phyloP scores from a whole-genome alignment of 1,140 invertebrate species.

The Drosophila aff. region DNA sequence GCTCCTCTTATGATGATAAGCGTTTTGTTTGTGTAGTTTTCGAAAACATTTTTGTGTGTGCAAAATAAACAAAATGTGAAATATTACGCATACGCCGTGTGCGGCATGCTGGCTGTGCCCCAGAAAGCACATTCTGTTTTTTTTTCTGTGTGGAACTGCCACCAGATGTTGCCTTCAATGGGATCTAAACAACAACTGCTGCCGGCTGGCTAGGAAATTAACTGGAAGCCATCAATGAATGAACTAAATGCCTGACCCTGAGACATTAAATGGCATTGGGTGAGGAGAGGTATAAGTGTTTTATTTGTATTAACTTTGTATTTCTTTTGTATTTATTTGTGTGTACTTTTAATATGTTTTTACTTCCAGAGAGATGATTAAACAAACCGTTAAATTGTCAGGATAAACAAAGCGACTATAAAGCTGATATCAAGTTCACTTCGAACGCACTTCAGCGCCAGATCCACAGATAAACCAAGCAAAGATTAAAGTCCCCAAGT shows the following conservation, averaged over 20 bases:
- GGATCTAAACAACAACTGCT: conserved; percentile 40
- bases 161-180: conserved; percentile 46
- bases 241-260: conserved; percentile 26
- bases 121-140: conserved; percentile 26
- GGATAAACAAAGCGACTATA: background rate
- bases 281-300: conserved; percentile 2
- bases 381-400: conserved; percentile 3
- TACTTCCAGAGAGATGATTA: background rate
- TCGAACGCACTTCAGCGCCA: background rate
- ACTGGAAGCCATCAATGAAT: conserved; percentile 41
- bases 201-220: conserved; percentile 23
- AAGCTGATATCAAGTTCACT: background rate
- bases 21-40: conserved; percentile 38
- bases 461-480: conserved; percentile 4
- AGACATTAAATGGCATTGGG: conserved; percentile 21
- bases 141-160: conserved; percentile 1
- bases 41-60: conserved; percentile 39
- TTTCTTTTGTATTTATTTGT: conserved; percentile 5
- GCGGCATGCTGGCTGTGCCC: conserved; percentile 19
- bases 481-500: background rate
- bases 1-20: conserved; percentile 3
- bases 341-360: background rate
- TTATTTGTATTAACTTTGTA: background rate
- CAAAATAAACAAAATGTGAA: conserved; percentile 54
- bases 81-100: conserved; percentile 47